Evolutionary conservation across 2,888 invertebrate species (phyloP).

Genomic region (Corythucha ciliata): DNA sequence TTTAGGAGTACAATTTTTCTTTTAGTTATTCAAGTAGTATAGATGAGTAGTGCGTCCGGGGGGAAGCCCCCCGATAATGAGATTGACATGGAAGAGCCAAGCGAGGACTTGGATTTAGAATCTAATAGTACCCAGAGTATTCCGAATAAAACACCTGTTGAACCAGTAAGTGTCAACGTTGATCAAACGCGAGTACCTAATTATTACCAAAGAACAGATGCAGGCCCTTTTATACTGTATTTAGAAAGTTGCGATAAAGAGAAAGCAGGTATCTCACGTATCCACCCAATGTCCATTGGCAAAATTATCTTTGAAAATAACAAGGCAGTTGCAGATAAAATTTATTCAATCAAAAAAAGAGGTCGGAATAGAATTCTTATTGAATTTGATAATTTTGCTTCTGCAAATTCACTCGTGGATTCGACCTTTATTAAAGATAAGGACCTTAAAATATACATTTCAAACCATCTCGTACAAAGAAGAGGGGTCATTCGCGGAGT

Average conservation of each 20-base stretch:
- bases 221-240: not conserved
- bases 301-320: conserved; percentile 2
- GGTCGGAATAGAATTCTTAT: not conserved
- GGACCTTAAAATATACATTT: not conserved
- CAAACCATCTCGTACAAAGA: not conserved
- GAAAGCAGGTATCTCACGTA: not conserved
- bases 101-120: too few relatives aligned
- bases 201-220: too few relatives aligned
- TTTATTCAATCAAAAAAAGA: conserved; percentile 2
- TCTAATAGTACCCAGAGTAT: too few relatives aligned
- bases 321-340: not conserved
- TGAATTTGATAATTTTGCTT: not conserved
- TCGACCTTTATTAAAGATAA: not conserved
- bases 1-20: too few relatives aligned
- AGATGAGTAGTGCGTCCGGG: too few relatives aligned
- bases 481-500: not conserved
- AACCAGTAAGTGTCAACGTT: too few relatives aligned
- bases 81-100: too few relatives aligned
- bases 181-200: too few relatives aligned
- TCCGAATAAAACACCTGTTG: too few relatives aligned
- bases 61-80: too few relatives aligned
- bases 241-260: conserved; percentile 3
- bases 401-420: conserved; percentile 1
- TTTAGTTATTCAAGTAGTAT: too few relatives aligned
- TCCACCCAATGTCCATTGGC: conserved; percentile 7